phyloP scores from a whole-genome alignment of 2,888 invertebrate species.

The Griposia aprilina region DNA sequence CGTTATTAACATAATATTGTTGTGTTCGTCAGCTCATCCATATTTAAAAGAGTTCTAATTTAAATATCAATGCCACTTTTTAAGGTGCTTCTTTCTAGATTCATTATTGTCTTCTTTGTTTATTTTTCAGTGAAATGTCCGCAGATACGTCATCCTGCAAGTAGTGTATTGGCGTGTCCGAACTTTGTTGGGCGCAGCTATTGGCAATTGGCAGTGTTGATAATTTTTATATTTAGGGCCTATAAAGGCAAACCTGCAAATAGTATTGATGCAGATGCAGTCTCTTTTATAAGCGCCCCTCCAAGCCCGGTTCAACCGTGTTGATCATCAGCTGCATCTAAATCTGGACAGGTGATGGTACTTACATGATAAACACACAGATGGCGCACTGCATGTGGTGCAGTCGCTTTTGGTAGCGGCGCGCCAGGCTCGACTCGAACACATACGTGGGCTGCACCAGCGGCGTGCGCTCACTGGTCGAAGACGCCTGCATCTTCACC shows the following conservation, averaged over 20 bases:
- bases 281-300: background rate
- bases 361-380: conserved; percentile 93
- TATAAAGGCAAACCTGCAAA: background rate
- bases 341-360: background rate
- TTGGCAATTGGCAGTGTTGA: background rate
- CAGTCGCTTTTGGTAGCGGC: conserved; percentile 87
- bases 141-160: background rate
- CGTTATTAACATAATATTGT: background rate
- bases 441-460: conserved; percentile 89
- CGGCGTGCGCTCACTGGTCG: conserved; percentile 88
- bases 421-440: conserved; percentile 87
- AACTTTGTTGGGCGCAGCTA: no score
- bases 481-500: conserved; percentile 79
- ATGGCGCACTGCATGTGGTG: conserved; percentile 93
- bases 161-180: background rate
- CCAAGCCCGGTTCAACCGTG: background rate
- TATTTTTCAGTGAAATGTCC: background rate
- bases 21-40: background rate
- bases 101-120: background rate
- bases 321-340: background rate
- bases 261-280: no score
- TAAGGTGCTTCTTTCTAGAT: background rate
- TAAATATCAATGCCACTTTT: background rate
- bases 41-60: background rate
- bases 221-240: background rate